Percentiles rank a stretch among this genome's conserved stretches.
Evolutionary conservation across 2,797 vertebrate species (phyloP).

Genomic region (Micrastur ruficollis): DNA sequence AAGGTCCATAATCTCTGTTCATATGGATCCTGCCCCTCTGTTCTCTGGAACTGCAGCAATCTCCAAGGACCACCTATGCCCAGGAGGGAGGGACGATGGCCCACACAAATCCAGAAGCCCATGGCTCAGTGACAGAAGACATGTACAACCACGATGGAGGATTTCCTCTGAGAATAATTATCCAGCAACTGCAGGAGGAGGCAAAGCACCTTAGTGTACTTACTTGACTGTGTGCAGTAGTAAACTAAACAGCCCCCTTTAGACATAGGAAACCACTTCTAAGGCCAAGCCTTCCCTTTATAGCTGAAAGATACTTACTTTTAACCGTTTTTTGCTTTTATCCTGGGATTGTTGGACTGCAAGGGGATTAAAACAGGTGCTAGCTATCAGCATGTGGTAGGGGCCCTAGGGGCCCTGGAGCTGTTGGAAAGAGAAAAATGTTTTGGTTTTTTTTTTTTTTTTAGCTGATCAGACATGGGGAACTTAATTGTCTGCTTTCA

Average conservation of each 20-base stretch:
- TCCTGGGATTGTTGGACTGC: neutral
- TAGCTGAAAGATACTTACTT: neutral
- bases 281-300: neutral
- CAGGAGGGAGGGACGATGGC: accelerated
- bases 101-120: neutral
- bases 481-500: neutral
- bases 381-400: neutral
- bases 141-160: neutral
- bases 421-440: neutral
- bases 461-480: neutral
- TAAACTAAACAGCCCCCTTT: neutral
- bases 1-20: neutral
- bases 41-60: neutral
- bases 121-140: neutral
- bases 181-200: neutral
- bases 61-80: neutral
- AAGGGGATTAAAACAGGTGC: neutral
- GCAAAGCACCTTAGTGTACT: neutral
- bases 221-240: neutral
- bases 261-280: neutral
- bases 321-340: neutral
- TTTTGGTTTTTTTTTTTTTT: neutral
- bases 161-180: neutral
- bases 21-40: neutral
- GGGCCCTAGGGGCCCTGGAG: neutral